Evolutionary conservation across 64 coral and sea anemone genomes (phyloP).

Genomic region (Astreopora myriophthalma): DNA sequence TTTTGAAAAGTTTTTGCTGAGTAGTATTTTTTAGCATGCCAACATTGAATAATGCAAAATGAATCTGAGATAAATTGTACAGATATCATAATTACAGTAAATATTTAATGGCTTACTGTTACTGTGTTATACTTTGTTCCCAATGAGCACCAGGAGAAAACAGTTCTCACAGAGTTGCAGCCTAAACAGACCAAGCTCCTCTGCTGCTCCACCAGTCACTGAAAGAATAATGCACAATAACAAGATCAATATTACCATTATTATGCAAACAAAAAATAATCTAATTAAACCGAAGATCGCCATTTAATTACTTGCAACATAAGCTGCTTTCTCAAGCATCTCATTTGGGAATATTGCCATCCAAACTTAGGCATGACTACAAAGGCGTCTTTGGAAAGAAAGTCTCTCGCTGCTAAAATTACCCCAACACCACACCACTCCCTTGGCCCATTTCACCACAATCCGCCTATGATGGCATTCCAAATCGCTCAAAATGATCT

Average conservation of each 20-base stretch:
- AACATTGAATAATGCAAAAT: too few relatives aligned
- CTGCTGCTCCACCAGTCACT: neutral
- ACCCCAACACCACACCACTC: slow-evolving; percentile 39
- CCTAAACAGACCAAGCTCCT: too few relatives aligned
- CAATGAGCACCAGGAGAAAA: neutral
- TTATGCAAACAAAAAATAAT: neutral
- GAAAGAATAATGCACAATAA: neutral
- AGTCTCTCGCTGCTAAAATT: slow-evolving; percentile 25
- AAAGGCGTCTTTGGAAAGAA: neutral
- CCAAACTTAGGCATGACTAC: neutral
- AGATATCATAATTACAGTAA: too few relatives aligned
- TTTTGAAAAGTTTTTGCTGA: too few relatives aligned
- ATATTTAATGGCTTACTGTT: neutral
- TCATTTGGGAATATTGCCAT: slow-evolving; percentile 4
- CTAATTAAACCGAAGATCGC: neutral
- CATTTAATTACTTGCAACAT: neutral
- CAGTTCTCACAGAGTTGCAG: neutral
- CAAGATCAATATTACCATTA: neutral
- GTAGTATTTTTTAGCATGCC: too few relatives aligned
- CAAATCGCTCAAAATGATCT: slow-evolving; percentile 23
- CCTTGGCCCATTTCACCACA: slow-evolving; percentile 12
- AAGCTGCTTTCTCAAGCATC: neutral
- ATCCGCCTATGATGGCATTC: slow-evolving; percentile 34
- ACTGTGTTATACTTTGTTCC: neutral
- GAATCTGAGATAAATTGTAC: too few relatives aligned